Evolutionary conservation across 2,113 vertebrate species (phyloP), one percentile per base, ranked within the genome.

Genomic region (Campylomormyrus numenius): DNA sequence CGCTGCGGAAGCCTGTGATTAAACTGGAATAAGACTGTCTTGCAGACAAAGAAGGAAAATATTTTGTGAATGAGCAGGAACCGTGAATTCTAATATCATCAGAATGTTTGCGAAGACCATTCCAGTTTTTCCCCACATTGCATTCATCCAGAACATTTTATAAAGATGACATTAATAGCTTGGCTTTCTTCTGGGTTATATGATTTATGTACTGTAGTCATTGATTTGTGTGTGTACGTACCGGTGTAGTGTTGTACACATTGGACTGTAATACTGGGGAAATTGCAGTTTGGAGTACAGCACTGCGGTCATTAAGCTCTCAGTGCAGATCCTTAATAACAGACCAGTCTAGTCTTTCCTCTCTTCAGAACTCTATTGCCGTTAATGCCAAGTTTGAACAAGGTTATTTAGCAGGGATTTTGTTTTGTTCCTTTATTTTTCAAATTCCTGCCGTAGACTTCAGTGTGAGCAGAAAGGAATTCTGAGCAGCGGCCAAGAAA

Each of bases 401-500:
- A 58, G 89, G 80, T 85, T 84, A 85, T 89, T 89, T 85, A 89
- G 89, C 39, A 46, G 89, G 89, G 89, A 89, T 89, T 89, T 89
- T 62, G 80, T 85, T 89, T 85, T 84, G 89, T 62, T 85, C 89
- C 52, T 10, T 50, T 83, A 56, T 89, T 90, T 90, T 88, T 91
- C 70, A 85, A 19, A 91, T 91, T 90, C 90, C 24, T 91, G 24
- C 31, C 48, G 42, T 90, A 90, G 87, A 91, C 91, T 93, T 56
- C 90, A 74, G 66, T 39, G 88, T 89, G 89, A 77, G 50, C 90
- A 58, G 77, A 88, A 92, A 92, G 85, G 35, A 92, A 92, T 91
- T 93, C 88, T 90, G 88, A 92, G 39, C 56, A 50, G 83, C 88
- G 35, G 91, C 85, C 90, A 90, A 90, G 70, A 91, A 93, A 91